Evolutionary conservation across 2,113 vertebrate species (phyloP).

Genomic region (Centropus bengalensis): DNA sequence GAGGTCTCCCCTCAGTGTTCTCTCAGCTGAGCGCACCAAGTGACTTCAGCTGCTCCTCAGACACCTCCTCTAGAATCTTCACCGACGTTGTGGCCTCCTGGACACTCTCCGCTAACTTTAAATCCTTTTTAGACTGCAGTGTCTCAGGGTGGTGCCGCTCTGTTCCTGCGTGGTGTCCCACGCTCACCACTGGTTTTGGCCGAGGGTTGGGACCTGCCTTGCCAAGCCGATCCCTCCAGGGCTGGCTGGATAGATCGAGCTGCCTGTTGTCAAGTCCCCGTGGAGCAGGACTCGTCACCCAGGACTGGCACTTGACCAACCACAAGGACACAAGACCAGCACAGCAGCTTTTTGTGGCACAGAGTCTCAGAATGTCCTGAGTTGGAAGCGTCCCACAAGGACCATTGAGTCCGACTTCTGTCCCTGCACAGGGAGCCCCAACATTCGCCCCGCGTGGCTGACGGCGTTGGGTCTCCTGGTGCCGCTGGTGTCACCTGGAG

Average conservation of each 20-base stretch:
- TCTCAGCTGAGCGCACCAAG: too few relatives aligned
- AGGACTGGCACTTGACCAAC: background rate
- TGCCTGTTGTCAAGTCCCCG: background rate
- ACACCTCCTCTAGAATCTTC: too few relatives aligned
- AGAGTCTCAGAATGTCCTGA: background rate
- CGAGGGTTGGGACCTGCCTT: background rate
- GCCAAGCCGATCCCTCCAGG: background rate
- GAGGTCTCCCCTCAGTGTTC: too few relatives aligned
- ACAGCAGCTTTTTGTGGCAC: background rate
- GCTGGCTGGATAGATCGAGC: background rate
- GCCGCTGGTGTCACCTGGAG: background rate
- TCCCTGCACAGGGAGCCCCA: too few relatives aligned
- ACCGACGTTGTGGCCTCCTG: too few relatives aligned
- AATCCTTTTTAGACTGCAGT: too few relatives aligned
- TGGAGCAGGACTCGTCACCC: background rate
- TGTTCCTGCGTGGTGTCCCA: accelerated
- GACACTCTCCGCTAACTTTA: too few relatives aligned
- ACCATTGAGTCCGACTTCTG: too few relatives aligned
- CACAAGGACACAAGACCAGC: too few relatives aligned
- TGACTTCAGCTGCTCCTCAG: too few relatives aligned
- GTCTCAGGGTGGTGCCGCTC: background rate
- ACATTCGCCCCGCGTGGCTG: too few relatives aligned
- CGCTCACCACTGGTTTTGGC: background rate
- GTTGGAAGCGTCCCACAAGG: too few relatives aligned
- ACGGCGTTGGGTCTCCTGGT: background rate